phyloP scores from a whole-genome alignment of 2,797 vertebrate species.

The Zenarchopterus dispar region DNA sequence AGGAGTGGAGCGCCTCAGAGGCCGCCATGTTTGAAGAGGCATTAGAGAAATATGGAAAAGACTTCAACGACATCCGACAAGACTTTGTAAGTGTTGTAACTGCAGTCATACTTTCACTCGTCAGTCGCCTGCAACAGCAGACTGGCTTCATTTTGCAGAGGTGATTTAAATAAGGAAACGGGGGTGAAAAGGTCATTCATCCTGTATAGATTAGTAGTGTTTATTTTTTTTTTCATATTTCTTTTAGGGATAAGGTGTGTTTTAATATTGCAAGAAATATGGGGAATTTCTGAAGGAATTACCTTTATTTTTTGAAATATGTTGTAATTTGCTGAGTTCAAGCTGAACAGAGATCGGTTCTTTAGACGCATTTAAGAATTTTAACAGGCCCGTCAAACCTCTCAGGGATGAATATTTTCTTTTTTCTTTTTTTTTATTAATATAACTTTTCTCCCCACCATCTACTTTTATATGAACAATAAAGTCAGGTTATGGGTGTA shows the following conservation, averaged over 20 bases:
- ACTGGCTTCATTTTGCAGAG: constrained; percentile 3
- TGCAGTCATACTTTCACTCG: not conserved
- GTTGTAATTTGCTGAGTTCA: constrained; percentile 19
- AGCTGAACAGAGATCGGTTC: constrained; percentile 4
- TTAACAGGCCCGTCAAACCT: constrained; percentile 16
- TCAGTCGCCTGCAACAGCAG: not conserved
- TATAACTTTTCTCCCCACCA: not conserved
- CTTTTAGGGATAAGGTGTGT: too few species aligned
- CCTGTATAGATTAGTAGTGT: too few species aligned
- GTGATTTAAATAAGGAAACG: constrained; percentile 7
- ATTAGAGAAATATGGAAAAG: constrained; percentile 97
- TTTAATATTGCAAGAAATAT: too few species aligned
- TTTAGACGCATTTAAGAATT: constrained; percentile 20
- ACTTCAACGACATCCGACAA: constrained; percentile 99
- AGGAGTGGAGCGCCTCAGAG: constrained; percentile 97
- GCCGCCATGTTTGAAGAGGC: constrained; percentile 97
- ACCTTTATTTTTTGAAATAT: not conserved
- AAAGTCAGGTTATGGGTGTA: constrained; percentile 34
- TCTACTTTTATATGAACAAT: constrained; percentile 17
- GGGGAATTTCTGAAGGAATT: too few species aligned
- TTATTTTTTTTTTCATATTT: too few species aligned
- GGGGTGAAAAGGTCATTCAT: too few species aligned
- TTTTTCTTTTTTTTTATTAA: constrained; percentile 15
- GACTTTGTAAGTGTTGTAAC: constrained; percentile 89
- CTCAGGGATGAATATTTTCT: not conserved